A percentile compares a stretch with the other conserved stretches of the same genome.
Evolutionary conservation across 2,113 vertebrate genomes (phyloP).

Genomic region (Ciconia maguari): DNA sequence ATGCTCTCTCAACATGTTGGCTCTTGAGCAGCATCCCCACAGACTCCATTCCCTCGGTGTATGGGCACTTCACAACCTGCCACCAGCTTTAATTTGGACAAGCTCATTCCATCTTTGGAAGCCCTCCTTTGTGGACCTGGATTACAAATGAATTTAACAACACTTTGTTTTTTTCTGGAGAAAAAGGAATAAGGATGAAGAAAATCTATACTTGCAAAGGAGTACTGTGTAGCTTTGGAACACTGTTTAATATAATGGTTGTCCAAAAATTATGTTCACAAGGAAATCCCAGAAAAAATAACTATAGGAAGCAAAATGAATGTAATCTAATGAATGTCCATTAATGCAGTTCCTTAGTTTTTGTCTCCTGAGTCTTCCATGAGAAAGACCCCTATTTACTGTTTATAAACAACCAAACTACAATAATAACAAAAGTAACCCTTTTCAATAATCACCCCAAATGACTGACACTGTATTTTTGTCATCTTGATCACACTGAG

Average conservation of each 20-base stretch:
- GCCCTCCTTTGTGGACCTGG: neutral
- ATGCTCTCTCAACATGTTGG: accelerated
- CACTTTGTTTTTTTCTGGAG: neutral
- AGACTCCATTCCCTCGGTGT: neutral
- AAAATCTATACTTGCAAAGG: neutral
- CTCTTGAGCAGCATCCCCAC: neutral
- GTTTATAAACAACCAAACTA: neutral
- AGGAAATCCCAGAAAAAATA: neutral
- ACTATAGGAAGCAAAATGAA: neutral
- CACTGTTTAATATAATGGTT: neutral
- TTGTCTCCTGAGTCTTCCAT: neutral
- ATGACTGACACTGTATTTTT: neutral
- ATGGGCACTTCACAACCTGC: neutral
- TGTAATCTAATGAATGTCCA: neutral
- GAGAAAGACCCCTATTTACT: neutral
- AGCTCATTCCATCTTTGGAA: neutral
- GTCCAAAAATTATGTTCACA: neutral
- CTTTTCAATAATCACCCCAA: neutral
- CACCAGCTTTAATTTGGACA: neutral
- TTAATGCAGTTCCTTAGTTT: neutral
- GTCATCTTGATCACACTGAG: neutral
- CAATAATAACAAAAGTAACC: neutral
- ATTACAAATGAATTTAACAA: neutral
- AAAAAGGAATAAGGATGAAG: neutral
- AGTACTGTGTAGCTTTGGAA: neutral